Evolutionary conservation across 2,888 invertebrate genomes (phyloP).

Genomic region (Hydrotaea cyrtoneurina): DNA sequence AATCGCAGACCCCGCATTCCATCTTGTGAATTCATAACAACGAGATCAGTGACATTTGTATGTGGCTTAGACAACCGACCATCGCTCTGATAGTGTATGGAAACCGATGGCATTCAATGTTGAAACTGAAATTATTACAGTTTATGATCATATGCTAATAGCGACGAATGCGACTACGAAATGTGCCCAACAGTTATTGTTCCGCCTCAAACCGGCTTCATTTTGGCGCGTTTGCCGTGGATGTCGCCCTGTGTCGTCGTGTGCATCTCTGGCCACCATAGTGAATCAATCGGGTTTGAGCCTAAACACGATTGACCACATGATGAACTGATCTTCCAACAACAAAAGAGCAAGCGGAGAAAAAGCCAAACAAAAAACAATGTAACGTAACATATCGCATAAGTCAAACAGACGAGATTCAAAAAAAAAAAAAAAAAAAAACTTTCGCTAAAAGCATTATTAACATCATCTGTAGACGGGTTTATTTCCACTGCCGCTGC

Average conservation of each 20-base stretch:
- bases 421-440: conserved; percentile 19
- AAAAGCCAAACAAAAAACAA: neutral
- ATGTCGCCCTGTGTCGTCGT: neutral
- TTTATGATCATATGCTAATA: neutral
- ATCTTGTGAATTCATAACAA: no score
- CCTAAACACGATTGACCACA: conserved; percentile 30
- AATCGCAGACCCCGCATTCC: no score
- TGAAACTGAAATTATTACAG: neutral
- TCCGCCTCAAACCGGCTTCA: conserved; percentile 1
- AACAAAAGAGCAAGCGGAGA: neutral
- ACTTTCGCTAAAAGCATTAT: conserved; percentile 46
- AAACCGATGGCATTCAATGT: neutral
- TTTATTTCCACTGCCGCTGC: neutral
- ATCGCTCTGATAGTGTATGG: neutral
- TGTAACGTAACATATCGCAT: conserved; percentile 29
- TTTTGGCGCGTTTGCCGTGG: neutral
- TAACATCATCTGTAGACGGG: conserved; percentile 25
- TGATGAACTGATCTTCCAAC: conserved; percentile 12
- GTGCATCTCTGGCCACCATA: neutral
- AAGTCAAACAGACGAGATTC: neutral
- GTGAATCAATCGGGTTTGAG: neutral
- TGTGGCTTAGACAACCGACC: neutral
- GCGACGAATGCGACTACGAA: neutral
- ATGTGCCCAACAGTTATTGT: neutral
- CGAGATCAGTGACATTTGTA: neutral